Percentiles rank a stretch among this genome's conserved stretches.
Evolutionary conservation across 2,888 invertebrate genomes (phyloP).

Genomic region (Dendrolimus pini): DNA sequence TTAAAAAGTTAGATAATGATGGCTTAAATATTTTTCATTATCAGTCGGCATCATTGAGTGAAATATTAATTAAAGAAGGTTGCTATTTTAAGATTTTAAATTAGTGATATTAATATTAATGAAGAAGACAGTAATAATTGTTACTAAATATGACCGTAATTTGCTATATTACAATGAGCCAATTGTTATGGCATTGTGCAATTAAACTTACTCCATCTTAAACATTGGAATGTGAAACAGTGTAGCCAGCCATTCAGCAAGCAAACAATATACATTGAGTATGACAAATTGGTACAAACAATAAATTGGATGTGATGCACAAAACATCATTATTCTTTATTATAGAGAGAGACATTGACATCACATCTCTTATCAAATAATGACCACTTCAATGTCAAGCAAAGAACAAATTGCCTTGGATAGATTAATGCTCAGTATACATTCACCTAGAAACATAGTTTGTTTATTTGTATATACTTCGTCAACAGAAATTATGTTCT

Average conservation of each 20-base stretch:
- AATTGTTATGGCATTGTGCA: background rate
- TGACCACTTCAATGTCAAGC: background rate
- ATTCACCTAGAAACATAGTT: no score
- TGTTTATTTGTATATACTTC: no score
- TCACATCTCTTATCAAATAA: background rate
- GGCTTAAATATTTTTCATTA: no score
- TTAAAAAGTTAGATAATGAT: no score
- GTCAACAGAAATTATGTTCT: no score
- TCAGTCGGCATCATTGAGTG: no score
- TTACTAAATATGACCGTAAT: no score
- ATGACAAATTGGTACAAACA: background rate
- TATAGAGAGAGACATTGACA: background rate
- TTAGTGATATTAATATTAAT: no score
- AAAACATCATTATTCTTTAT: background rate
- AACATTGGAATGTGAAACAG: background rate
- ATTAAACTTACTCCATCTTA: constrained; percentile 4
- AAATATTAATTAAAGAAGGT: no score
- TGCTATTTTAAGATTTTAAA: no score
- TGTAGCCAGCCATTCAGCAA: background rate
- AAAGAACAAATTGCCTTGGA: background rate
- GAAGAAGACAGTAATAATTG: no score
- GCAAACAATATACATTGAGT: background rate
- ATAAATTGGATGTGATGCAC: background rate
- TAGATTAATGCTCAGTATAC: background rate
- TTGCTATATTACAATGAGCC: background rate